Evolutionary conservation across 2,797 vertebrate species (phyloP).

Genomic region (Geotrypetes seraphini): DNA sequence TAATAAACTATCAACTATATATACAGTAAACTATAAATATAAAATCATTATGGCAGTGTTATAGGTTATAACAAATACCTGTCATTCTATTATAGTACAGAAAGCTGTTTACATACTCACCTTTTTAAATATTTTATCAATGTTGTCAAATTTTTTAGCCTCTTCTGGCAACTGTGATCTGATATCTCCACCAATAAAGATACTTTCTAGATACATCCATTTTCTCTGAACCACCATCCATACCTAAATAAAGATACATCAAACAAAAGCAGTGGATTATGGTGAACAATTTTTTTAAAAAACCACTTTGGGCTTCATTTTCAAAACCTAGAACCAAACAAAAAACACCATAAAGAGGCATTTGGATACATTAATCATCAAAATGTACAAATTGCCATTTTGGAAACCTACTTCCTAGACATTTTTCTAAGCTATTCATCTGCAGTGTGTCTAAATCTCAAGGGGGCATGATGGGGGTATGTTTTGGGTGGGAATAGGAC

Average conservation of each 20-base stretch:
- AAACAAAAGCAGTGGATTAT: not conserved
- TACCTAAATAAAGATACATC: slow-evolving; percentile 45
- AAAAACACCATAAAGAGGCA: too few relatives aligned
- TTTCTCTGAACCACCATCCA: slow-evolving; percentile 89
- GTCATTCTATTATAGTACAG: not conserved
- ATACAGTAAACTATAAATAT: too few relatives aligned
- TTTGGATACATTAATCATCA: too few relatives aligned
- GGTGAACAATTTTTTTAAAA: not conserved
- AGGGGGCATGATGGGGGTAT: too few relatives aligned
- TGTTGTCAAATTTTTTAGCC: slow-evolving; percentile 83
- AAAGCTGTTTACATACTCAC: slow-evolving; percentile 41
- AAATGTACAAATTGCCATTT: too few relatives aligned
- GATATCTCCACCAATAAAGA: slow-evolving; percentile 90
- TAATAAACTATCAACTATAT: too few relatives aligned
- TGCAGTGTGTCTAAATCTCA: too few relatives aligned
- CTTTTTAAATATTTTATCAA: slow-evolving; percentile 77
- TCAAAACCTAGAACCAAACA: too few relatives aligned
- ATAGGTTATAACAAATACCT: not conserved
- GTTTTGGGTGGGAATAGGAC: too few relatives aligned
- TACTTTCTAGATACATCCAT: slow-evolving; percentile 96
- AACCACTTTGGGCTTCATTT: slow-evolving; percentile 1
- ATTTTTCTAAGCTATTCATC: too few relatives aligned
- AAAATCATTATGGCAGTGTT: too few relatives aligned
- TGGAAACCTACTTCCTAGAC: too few relatives aligned
- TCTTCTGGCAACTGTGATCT: slow-evolving; percentile 82